Evolutionary conservation across 92 coral and sea anemone genomes (phyloP), one percentile per base, ranked within the genome.

Genomic region (Palythoa grandiflora): DNA sequence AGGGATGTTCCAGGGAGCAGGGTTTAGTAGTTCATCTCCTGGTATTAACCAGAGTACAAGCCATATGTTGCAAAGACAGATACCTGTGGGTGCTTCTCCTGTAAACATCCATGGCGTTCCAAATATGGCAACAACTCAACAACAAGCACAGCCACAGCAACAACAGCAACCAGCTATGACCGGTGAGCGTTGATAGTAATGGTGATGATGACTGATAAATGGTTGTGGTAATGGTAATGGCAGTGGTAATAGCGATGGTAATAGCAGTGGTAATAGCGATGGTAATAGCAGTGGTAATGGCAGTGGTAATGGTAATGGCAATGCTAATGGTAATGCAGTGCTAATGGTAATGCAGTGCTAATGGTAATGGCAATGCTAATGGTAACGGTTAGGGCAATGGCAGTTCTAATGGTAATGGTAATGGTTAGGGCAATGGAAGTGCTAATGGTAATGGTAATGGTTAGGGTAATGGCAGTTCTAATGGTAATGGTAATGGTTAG

Each of bases 1-100:
- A 90, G 91, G 78, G 88, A 16, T 83, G 73, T 73, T 52, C 73
- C 89, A 54, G 85, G 86, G 74, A 36, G 85, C 15, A 36, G 92
- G 89, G 88, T 87, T 71, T 88, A 91, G 87, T 88, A 70, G 60
- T 71, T 35, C 89, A 71, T 84, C 86, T 2, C 38, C 89, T 73
- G 79, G 78, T 79, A 72, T 80, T 79, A 73, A 77, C 85, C 86
- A 81, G 75, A 81, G 35, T 21, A 66, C 86, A 2, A 74, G 75
- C 51, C 86, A 81, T 53, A 78, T 93, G 87, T 38, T 93, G 48
- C 98, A 93, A 88, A 60, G 96, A 79, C 96, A 93, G 87, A 89
- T 93, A 87, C 83, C 89, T n/a, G 75, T 91, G 63, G 92, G 92
- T 37, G 77, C 89, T 20, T 87, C 86, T 1, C 87, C 83, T 47